Base-by-base conservation (phyloP, 1,140 invertebrate species). In the Pseudomyrmex cubaensis region DNA sequence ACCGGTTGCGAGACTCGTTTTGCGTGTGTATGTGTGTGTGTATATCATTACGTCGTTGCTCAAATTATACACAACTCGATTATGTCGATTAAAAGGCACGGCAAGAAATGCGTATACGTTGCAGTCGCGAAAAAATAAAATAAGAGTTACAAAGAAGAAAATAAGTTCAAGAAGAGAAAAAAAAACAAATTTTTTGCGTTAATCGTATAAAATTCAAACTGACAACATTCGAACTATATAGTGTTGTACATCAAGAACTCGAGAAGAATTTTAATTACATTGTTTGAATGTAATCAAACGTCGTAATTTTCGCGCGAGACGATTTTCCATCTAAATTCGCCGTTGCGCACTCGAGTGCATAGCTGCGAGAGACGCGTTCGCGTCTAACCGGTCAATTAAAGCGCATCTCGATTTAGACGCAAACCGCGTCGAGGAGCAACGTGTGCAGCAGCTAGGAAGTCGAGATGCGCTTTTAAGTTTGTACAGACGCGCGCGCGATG, bases 341-440 rank as follows among this genome's bases (percentile, higher is more conserved):
- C 82, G 35, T 5, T 35, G 62, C 70, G 12, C 62, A 7, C 48
- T 70, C 22, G 48, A 63, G 52, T 52, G 48, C 17, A 52, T 70
- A 64, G 57, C 50, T 52, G 13, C 62, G 62, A 35, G 35, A 35
- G 35, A 9, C 25, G 62, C 62, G 48, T 75, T 35, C 0, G 35
- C 13, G 13, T 22, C 46, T 48, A 66, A 56, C 17, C 35, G 52
- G 50, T 56, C 66, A 74, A 86, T 88, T 89, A 74, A 89, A 86
- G 84, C 86, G 84, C 69, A 70, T 86, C 87, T 89, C 87, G 78
- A 89, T 89, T 89, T 89, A 89, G 87, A 86, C 57, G 17, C 54
- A 54, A 35, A 35, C 7, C 72, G 85, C 46, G n/a, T 44, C 56
- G 50, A 76, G 59, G 59, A 73, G 87, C 78, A 88, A 75, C 22